A percentile compares a stretch with the other conserved stretches of the same genome.
Evolutionary conservation across 2,888 invertebrate species (phyloP).

Genomic region (Aleiodes leptofemur): DNA sequence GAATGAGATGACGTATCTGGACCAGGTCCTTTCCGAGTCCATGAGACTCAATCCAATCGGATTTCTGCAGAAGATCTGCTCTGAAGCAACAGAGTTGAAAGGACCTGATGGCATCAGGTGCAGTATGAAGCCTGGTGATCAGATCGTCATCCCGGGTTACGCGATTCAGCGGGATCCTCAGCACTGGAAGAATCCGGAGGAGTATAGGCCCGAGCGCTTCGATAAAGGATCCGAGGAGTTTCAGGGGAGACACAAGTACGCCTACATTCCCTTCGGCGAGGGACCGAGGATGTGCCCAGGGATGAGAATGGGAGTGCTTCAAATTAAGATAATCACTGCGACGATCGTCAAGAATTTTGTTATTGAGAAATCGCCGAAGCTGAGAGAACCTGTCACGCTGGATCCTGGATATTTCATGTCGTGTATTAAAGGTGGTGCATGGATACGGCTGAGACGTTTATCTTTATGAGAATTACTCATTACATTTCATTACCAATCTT

Average conservation of each 20-base stretch:
- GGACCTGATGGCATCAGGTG: slow-evolving; percentile 59
- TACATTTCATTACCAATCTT: no score
- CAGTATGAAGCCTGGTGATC: slow-evolving; percentile 54
- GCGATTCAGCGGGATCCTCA: slow-evolving; percentile 53
- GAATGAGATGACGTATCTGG: slow-evolving; percentile 76
- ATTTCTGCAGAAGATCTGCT: slow-evolving; percentile 52
- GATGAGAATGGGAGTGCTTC: slow-evolving; percentile 31
- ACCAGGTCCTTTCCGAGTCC: slow-evolving; percentile 72
- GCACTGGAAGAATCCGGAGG: slow-evolving; percentile 51
- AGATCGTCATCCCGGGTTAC: slow-evolving; percentile 53
- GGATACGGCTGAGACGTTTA: slow-evolving; percentile 2
- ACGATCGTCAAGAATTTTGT: slow-evolving; percentile 3
- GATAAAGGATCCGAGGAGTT: slow-evolving; percentile 37
- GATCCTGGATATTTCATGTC: not conserved
- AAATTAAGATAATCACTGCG: not conserved
- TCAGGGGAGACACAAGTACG: slow-evolving; percentile 36
- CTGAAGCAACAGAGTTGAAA: slow-evolving; percentile 49
- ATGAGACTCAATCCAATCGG: slow-evolving; percentile 52
- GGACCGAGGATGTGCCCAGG: slow-evolving; percentile 41
- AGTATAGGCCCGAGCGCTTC: slow-evolving; percentile 54
- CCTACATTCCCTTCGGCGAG: slow-evolving; percentile 36
- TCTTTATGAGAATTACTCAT: not conserved
- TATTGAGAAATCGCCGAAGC: slow-evolving; percentile 9
- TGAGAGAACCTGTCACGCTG: not conserved
- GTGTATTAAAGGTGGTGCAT: slow-evolving; percentile 1